Evolutionary conservation across 2,113 vertebrate species (phyloP).

Genomic region (Aldabrachelys gigantea): DNA sequence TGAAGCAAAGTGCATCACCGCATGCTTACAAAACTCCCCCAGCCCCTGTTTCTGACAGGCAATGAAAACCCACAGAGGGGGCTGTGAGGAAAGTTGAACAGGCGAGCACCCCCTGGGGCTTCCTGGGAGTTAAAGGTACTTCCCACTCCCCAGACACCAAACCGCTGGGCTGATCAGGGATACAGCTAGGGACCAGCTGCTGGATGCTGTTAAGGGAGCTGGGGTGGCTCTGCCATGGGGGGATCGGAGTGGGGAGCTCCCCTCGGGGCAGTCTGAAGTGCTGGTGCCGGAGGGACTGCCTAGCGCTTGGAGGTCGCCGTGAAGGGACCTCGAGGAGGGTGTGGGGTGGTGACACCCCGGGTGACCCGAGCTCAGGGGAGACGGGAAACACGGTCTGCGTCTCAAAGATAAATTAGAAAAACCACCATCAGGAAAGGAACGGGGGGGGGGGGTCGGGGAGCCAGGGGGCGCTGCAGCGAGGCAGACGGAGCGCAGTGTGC

Average conservation of each 20-base stretch:
- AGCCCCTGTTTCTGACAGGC: too few species aligned
- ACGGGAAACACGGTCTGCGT: neutral
- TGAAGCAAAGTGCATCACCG: neutral
- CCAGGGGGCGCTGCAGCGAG: slow-evolving; percentile 54
- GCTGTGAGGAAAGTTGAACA: neutral
- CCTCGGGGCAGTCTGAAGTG: neutral
- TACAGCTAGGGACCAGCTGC: neutral
- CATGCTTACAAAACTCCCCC: neutral
- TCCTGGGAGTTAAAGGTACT: neutral
- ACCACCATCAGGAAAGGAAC: neutral
- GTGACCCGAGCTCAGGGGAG: neutral
- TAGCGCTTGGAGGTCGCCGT: neutral
- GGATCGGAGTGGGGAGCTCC: neutral
- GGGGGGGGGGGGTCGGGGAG: neutral
- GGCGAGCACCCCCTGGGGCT: neutral
- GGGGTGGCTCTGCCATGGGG: too few species aligned
- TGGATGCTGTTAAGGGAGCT: too few species aligned
- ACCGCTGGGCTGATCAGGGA: neutral
- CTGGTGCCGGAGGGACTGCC: too few species aligned
- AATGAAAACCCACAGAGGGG: neutral
- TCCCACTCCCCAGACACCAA: neutral
- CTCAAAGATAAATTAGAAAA: slow-evolving; percentile 34
- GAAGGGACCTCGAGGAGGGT: too few species aligned
- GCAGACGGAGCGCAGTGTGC: neutral
- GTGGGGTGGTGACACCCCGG: neutral